These are phyloP conservation scores for Chaenogobius annularis DNA, from an alignment of 2,113 vertebrate genomes.

Conservation along the genomic window DNA sequence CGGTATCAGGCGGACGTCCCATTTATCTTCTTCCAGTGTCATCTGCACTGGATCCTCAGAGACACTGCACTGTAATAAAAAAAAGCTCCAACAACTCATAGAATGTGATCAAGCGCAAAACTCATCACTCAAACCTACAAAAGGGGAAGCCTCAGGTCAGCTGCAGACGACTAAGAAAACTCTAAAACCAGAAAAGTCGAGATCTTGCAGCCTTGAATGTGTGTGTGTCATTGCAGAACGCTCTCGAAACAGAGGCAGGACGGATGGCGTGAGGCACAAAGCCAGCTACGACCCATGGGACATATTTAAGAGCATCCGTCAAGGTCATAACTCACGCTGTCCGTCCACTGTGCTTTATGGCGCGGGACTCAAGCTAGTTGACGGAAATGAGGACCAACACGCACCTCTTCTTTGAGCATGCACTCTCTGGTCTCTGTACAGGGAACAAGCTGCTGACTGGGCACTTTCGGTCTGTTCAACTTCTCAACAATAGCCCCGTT, in stretches of 20 bases:
- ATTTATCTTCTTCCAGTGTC: neutral
- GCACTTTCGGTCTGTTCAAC: conserved; percentile 70
- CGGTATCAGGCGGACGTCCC: neutral
- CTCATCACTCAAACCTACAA: conserved; percentile 32
- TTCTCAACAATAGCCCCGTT: conserved; percentile 84
- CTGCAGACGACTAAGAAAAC: conserved; percentile 17
- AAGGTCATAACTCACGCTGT: conserved; percentile 57
- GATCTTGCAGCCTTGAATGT: conserved; percentile 12
- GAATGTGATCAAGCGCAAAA: conserved; percentile 19
- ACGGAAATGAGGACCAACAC: conserved; percentile 39
- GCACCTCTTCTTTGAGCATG: conserved; percentile 8
- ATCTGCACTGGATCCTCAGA: conserved; percentile 12
- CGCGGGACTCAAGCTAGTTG: conserved; percentile 58
- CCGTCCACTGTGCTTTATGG: conserved; percentile 56
- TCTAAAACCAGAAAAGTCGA: conserved; percentile 1
- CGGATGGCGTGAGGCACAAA: neutral
- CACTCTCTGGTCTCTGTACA: conserved; percentile 54
- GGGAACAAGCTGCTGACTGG: conserved; percentile 74
- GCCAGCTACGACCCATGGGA: conserved; percentile 32
- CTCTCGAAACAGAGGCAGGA: conserved; percentile 7
- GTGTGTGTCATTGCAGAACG: conserved; percentile 31
- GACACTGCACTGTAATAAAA: conserved; percentile 32
- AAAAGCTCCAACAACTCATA: conserved; percentile 13
- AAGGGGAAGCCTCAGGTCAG: conserved; percentile 18
- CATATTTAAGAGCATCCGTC: conserved; percentile 51